phyloP scores from a whole-genome alignment of 1,140 invertebrate genomes.

The Akabosia matsudoensis region DNA sequence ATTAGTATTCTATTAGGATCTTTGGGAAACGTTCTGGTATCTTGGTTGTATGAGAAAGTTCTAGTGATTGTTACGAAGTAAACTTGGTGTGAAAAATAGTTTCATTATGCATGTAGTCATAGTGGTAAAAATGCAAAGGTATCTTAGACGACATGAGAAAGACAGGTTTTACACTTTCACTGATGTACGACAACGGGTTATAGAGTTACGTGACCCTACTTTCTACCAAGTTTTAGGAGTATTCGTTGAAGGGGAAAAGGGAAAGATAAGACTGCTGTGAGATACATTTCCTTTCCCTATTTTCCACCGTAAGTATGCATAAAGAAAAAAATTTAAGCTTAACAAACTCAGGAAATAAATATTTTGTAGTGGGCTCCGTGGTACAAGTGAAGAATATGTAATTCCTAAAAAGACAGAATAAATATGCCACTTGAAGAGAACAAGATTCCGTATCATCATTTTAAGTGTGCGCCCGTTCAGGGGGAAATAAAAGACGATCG shows the following conservation, averaged over 20 bases:
- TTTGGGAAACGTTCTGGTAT: background rate
- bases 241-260: background rate
- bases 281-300: too few relatives aligned
- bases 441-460: background rate
- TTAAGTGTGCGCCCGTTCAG: too few relatives aligned
- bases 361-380: background rate
- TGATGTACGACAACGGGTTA: background rate
- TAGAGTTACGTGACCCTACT: background rate
- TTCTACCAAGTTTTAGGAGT: background rate
- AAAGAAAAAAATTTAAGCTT: background rate
- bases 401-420: background rate
- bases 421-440: background rate
- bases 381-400: constrained; percentile 18
- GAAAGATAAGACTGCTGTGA: too few relatives aligned
- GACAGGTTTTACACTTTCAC: background rate
- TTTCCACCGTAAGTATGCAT: too few relatives aligned
- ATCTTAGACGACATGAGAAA: background rate
- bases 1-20: background rate
- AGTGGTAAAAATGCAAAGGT: background rate
- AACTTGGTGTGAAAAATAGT: background rate
- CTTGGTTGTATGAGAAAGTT: background rate
- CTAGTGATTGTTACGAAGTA: background rate
- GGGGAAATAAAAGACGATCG: too few relatives aligned
- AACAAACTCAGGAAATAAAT: background rate
- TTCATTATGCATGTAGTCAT: background rate